phyloP scores from a whole-genome alignment of 1,140 invertebrate species.

The Catajapyx aquilonaris region DNA sequence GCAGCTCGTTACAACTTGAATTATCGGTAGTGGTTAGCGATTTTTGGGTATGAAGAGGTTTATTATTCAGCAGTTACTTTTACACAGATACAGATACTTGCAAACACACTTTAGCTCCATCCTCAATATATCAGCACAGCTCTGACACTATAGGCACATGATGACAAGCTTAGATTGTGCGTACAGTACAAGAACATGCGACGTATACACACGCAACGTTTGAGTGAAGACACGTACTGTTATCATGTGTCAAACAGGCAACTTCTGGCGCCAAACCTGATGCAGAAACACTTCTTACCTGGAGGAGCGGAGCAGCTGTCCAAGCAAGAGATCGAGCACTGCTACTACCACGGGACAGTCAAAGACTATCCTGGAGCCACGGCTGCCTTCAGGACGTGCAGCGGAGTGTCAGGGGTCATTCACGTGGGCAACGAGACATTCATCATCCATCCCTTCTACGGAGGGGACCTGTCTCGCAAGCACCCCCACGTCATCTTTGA shows the following conservation, averaged over 20 bases:
- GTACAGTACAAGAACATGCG: no score
- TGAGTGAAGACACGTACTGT: background rate
- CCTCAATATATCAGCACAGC: no score
- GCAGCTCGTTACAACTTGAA: no score
- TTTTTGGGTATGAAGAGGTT: no score
- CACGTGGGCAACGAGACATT: conserved; percentile 93
- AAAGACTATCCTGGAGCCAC: conserved; percentile 90
- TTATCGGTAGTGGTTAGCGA: no score
- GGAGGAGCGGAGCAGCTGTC: conserved; percentile 43
- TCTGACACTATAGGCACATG: no score
- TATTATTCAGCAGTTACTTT: no score
- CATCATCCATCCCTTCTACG: conserved; percentile 89
- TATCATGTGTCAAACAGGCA: conserved; percentile 34
- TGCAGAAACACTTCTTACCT: conserved; percentile 54
- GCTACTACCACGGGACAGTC: conserved; percentile 86
- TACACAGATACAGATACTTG: no score
- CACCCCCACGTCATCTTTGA: conserved; percentile 93
- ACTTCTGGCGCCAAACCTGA: conserved; percentile 58
- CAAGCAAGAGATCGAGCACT: conserved; percentile 82
- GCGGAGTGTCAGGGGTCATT: conserved; percentile 87
- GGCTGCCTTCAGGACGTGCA: conserved; percentile 90
- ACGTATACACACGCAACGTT: no score
- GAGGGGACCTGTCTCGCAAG: conserved; percentile 84
- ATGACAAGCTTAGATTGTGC: no score
- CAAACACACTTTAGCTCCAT: no score